Conservation (phyloP, 2,888 invertebrate genomes). For the Nowickia ferox region DNA sequence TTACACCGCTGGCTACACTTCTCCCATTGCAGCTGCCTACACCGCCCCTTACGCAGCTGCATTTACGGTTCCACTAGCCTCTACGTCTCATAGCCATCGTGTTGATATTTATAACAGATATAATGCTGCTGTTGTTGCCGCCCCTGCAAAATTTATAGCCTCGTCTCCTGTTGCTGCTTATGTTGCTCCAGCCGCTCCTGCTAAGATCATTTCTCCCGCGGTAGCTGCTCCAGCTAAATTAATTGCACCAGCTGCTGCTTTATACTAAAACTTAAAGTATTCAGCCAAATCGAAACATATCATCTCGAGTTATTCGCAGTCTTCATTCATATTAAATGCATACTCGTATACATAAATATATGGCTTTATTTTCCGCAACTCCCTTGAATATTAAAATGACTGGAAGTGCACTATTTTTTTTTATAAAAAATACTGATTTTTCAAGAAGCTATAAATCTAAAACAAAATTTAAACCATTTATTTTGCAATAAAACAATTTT, state of each 20-base stretch:
- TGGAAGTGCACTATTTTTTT: too few relatives aligned
- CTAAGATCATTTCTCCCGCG: constrained; percentile 46
- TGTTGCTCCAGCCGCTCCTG: constrained; percentile 69
- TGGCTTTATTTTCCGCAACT: constrained; percentile 17
- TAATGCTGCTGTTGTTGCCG: constrained; percentile 73
- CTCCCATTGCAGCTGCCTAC: constrained; percentile 60
- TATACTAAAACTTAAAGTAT: constrained; percentile 40
- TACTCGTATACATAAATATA: not conserved
- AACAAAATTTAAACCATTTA: constrained; percentile 1
- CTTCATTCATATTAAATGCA: not conserved
- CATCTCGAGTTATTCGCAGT: not conserved
- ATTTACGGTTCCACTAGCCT: constrained; percentile 56
- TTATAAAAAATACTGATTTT: too few relatives aligned
- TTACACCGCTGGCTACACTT: constrained; percentile 31
- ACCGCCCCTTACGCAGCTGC: constrained; percentile 39
- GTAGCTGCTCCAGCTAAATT: constrained; percentile 66
- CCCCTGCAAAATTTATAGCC: constrained; percentile 63
- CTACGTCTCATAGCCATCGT: constrained; percentile 76
- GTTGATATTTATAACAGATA: constrained; percentile 77
- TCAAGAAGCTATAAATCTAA: too few relatives aligned
- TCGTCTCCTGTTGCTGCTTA: constrained; percentile 67
- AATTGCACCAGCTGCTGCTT: constrained; percentile 62
- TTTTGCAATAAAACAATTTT: constrained; percentile 4
- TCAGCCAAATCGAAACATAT: not conserved
- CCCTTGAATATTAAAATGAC: not conserved